phyloP scores from a whole-genome alignment of 2,113 vertebrate genomes.

The Calonectris borealis region DNA sequence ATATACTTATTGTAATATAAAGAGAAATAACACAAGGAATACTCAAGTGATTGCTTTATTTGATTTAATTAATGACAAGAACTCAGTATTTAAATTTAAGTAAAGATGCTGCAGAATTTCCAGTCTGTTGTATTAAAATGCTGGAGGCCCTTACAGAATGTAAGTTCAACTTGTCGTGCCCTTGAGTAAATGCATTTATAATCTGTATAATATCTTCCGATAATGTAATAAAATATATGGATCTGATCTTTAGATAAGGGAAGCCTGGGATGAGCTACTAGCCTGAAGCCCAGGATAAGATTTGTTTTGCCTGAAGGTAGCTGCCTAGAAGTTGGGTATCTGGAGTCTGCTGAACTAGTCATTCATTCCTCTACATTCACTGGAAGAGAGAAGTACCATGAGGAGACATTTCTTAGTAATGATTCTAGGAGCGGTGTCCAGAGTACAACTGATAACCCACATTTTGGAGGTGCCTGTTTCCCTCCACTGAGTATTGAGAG shows the following conservation, averaged over 20 bases:
- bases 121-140: neutral
- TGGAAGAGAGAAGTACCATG: neutral
- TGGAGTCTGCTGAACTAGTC: neutral
- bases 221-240: neutral
- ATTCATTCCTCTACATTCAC: neutral
- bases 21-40: neutral
- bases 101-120: neutral
- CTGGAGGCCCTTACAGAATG: neutral
- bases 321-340: neutral
- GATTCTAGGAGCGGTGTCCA: neutral
- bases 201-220: neutral
- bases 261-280: neutral
- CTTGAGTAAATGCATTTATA: neutral
- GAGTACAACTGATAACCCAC: neutral
- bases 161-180: neutral
- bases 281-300: neutral
- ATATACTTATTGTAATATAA: neutral
- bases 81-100: neutral
- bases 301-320: neutral
- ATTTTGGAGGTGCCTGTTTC: neutral
- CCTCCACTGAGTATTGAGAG: neutral
- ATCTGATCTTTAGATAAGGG: neutral
- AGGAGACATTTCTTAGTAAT: neutral
- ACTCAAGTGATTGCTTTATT: neutral
- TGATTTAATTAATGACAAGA: neutral